Percentiles rank a stretch among this genome's conserved stretches.
These are phyloP conservation scores for Apodemia mormo DNA, from an alignment of 2,888 invertebrate genomes.

Conservation along the genomic window DNA sequence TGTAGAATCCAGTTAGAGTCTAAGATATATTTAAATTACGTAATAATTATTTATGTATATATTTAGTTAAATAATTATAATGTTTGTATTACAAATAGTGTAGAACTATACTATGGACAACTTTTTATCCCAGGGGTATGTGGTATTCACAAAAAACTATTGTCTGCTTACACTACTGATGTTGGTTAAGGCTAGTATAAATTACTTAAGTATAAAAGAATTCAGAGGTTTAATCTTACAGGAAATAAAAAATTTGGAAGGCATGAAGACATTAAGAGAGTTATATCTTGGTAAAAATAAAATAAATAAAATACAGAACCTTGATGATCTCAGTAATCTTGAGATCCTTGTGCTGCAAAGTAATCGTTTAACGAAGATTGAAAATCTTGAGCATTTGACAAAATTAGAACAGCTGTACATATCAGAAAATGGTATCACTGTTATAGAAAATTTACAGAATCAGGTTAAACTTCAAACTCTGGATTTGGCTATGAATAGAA, in stretches of 20 bases:
- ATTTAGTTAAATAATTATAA: too few species aligned
- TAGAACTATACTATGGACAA: too few species aligned
- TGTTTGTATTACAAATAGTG: too few species aligned
- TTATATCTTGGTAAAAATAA: slow-evolving; percentile 97
- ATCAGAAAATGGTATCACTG: slow-evolving; percentile 94
- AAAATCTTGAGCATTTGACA: slow-evolving; percentile 88
- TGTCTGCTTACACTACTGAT: too few species aligned
- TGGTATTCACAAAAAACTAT: too few species aligned
- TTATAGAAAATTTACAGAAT: slow-evolving; percentile 88
- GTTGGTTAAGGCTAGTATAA: too few species aligned
- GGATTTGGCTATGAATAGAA: slow-evolving; percentile 94
- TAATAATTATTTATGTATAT: too few species aligned
- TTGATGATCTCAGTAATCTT: slow-evolving; percentile 87
- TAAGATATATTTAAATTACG: too few species aligned
- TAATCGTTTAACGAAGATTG: slow-evolving; percentile 93
- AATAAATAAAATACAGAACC: slow-evolving; percentile 91
- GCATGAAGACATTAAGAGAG: slow-evolving; percentile 87
- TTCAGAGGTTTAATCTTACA: slow-evolving; percentile 54
- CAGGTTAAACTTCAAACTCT: slow-evolving; percentile 90
- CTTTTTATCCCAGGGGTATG: too few species aligned
- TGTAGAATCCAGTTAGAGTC: too few species aligned
- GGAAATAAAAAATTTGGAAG: slow-evolving; percentile 93
- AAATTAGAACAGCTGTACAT: slow-evolving; percentile 94
- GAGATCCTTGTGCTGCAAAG: slow-evolving; percentile 93
- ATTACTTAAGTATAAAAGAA: too few species aligned